These are phyloP conservation scores for Scylla paramamosain DNA, from an alignment of 1,140 invertebrate species.

Conservation along the genomic window DNA sequence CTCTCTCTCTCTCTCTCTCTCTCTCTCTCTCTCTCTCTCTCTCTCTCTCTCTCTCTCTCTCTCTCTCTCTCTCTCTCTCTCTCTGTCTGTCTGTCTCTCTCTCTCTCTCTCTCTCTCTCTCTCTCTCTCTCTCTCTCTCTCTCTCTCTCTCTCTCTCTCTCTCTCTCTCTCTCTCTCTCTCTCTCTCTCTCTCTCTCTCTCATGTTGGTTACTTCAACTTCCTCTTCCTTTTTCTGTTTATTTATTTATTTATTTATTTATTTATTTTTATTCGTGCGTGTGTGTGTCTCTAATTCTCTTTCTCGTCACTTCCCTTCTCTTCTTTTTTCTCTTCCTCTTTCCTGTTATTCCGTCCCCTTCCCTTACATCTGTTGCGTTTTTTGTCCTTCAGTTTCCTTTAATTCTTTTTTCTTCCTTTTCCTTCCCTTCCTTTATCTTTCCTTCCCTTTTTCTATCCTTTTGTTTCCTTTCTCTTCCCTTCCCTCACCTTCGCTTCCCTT, in stretches of 20 bases:
- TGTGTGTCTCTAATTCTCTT: background rate
- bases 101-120: background rate
- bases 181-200: background rate
- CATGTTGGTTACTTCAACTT: background rate
- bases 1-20: background rate
- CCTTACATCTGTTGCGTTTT: background rate
- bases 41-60: background rate
- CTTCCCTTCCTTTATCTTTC: background rate
- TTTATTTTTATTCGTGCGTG: background rate
- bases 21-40: background rate
- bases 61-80: conserved; percentile 21
- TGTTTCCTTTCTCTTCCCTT: background rate
- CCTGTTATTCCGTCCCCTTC: background rate
- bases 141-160: background rate
- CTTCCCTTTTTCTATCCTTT: background rate
- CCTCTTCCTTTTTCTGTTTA: background rate
- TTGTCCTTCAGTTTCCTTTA: background rate
- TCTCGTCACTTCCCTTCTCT: background rate
- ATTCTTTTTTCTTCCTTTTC: background rate
- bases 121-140: background rate
- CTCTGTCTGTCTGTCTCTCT: background rate
- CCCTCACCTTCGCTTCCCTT: background rate
- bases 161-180: background rate
- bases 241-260: background rate
- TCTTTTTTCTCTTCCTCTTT: conserved; percentile 38